These are phyloP conservation scores for Eudasyphora cyanicolor DNA, from an alignment of 2,888 invertebrate genomes.

Conservation along the genomic window DNA sequence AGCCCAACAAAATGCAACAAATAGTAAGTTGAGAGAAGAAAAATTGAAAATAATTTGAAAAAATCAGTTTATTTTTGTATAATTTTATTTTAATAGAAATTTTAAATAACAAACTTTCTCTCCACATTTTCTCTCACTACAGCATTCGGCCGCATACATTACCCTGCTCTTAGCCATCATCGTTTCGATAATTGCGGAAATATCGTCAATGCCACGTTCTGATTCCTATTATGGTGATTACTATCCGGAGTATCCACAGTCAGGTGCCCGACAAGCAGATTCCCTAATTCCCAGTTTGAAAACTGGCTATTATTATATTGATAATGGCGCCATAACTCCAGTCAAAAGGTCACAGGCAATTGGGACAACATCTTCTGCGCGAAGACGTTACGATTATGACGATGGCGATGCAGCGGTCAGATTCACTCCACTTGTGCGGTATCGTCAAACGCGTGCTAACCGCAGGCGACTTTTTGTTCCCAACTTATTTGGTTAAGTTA, in stretches of 20 bases:
- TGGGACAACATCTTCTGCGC: neutral
- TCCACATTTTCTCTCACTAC: neutral
- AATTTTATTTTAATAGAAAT: neutral
- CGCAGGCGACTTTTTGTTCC: slow-evolving; percentile 78
- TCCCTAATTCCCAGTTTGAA: neutral
- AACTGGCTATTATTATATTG: slow-evolving; percentile 73
- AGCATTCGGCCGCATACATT: neutral
- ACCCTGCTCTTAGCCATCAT: neutral
- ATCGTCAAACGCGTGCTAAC: slow-evolving; percentile 72
- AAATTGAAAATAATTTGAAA: no score
- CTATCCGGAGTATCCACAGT: neutral
- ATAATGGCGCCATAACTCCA: slow-evolving; percentile 72
- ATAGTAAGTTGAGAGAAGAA: no score
- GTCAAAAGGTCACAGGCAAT: neutral
- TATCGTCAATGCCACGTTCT: neutral
- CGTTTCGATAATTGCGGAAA: neutral
- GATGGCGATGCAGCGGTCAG: slow-evolving; percentile 56
- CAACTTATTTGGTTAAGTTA: slow-evolving; percentile 75
- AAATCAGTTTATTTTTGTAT: no score
- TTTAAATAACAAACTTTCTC: neutral
- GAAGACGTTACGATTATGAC: slow-evolving; percentile 67
- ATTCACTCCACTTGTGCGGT: slow-evolving; percentile 71
- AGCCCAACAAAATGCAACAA: no score
- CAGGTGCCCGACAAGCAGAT: neutral
- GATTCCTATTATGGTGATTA: slow-evolving; percentile 68